Evolutionary conservation across 2,888 invertebrate genomes (phyloP).

Genomic region (Megamerina dolium): DNA sequence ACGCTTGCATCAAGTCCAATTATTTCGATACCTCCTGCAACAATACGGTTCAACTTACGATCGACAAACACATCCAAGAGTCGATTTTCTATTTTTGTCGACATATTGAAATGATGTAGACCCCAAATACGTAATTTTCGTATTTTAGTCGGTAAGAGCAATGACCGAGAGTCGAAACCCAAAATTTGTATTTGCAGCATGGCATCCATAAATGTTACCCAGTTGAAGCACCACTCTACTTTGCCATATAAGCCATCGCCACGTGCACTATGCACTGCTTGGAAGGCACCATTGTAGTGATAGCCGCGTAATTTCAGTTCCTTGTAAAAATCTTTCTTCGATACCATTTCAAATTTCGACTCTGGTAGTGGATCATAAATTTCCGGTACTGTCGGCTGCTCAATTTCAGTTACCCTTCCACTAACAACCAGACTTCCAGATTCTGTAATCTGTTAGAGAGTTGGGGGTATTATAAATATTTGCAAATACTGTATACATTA

Average conservation of each 20-base stretch:
- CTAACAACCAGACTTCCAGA: slow-evolving; percentile 64
- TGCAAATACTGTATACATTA: too few species aligned
- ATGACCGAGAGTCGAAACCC: slow-evolving; percentile 61
- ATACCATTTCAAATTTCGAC: slow-evolving; percentile 43
- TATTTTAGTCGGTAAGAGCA: slow-evolving; percentile 71
- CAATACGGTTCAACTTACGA: slow-evolving; percentile 39
- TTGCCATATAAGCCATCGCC: slow-evolving; percentile 41
- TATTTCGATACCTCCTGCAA: slow-evolving; percentile 71
- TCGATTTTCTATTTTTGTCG: slow-evolving; percentile 46
- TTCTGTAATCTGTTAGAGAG: slow-evolving; percentile 55
- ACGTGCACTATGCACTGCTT: slow-evolving; percentile 35
- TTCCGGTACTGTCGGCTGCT: slow-evolving; percentile 28
- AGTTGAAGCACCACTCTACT: slow-evolving; percentile 69
- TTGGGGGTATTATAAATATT: slow-evolving; percentile 21
- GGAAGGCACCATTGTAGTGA: slow-evolving; percentile 51
- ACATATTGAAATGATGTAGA: slow-evolving; percentile 54
- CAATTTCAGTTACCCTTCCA: slow-evolving; percentile 56
- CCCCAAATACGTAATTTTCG: slow-evolving; percentile 67
- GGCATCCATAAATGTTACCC: slow-evolving; percentile 84
- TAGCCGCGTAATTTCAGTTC: slow-evolving; percentile 67
- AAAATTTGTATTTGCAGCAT: slow-evolving; percentile 78
- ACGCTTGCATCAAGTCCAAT: slow-evolving; percentile 70
- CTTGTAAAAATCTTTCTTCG: slow-evolving; percentile 62
- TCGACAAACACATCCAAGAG: slow-evolving; percentile 40
- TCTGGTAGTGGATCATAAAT: slow-evolving; percentile 23